Conservation (phyloP, 2,113 vertebrate genomes). For the Bos javanicus region DNA sequence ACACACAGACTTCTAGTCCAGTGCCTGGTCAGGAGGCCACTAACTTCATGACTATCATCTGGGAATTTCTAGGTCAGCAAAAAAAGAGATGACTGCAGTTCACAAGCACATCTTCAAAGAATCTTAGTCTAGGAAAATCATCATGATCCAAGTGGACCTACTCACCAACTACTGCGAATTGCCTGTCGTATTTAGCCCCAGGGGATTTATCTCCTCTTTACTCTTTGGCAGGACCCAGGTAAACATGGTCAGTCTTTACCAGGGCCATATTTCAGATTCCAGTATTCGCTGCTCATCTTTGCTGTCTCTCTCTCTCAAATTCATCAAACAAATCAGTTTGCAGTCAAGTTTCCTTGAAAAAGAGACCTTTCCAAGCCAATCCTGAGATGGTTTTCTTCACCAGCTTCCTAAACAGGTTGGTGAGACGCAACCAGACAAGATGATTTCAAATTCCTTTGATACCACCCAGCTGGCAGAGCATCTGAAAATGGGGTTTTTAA, state of each 20-base stretch:
- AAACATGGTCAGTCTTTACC: not conserved
- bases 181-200: rapidly evolving
- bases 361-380: not conserved
- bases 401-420: not conserved
- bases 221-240: not conserved
- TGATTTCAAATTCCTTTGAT: not conserved
- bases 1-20: not conserved
- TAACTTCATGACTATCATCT: not conserved
- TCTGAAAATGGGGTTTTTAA: not conserved
- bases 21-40: not conserved
- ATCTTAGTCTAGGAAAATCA: not conserved
- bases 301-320: not conserved
- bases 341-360: not conserved
- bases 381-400: not conserved
- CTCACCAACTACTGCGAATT: not conserved
- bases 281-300: not conserved
- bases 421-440: not conserved
- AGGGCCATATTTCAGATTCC: not conserved
- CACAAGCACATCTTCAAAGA: not conserved
- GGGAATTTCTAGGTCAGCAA: not conserved
- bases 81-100: too few relatives aligned
- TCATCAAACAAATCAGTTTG: not conserved
- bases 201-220: not conserved
- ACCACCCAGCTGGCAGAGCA: not conserved
- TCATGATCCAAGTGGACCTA: not conserved